Percentiles rank a stretch among this genome's conserved stretches.
Conservation (phyloP, 2,888 invertebrate genomes). For the Agrilus mali region DNA sequence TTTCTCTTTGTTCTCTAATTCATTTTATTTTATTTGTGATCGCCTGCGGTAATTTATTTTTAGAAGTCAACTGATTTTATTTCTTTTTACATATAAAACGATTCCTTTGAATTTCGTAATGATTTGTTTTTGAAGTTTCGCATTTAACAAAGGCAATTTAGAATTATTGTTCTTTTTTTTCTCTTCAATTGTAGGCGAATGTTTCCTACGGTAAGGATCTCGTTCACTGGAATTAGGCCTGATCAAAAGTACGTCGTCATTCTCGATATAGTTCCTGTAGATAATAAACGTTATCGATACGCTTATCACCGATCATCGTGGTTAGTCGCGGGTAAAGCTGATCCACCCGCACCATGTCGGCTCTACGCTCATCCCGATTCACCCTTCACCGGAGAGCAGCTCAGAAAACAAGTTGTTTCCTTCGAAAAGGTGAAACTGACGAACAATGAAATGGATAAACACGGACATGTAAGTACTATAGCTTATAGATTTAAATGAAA, state of each 20-base stretch:
- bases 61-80: too few relatives aligned
- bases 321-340: conserved; percentile 97
- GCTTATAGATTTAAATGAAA: too few relatives aligned
- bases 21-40: too few relatives aligned
- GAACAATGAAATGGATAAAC: conserved; percentile 95
- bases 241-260: conserved; percentile 85
- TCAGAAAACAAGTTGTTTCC: conserved; percentile 91
- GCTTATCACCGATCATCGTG: conserved; percentile 97
- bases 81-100: too few relatives aligned
- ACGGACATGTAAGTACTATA: conserved; percentile 68
- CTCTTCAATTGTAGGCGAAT: conserved; percentile 63
- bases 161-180: too few relatives aligned
- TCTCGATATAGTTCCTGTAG: conserved; percentile 93
- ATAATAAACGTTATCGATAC: conserved; percentile 92
- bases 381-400: conserved; percentile 89
- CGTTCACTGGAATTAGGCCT: conserved; percentile 73
- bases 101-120: too few relatives aligned
- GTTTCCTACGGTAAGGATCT: conserved; percentile 94
- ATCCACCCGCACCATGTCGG: conserved; percentile 87
- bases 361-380: conserved; percentile 95
- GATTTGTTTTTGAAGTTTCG: too few relatives aligned
- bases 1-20: too few relatives aligned
- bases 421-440: conserved; percentile 98
- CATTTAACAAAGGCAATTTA: too few relatives aligned
- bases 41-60: too few relatives aligned